These are phyloP conservation scores for Thelaira solivaga DNA, from an alignment of 2,888 invertebrate species.

Conservation along the genomic window DNA sequence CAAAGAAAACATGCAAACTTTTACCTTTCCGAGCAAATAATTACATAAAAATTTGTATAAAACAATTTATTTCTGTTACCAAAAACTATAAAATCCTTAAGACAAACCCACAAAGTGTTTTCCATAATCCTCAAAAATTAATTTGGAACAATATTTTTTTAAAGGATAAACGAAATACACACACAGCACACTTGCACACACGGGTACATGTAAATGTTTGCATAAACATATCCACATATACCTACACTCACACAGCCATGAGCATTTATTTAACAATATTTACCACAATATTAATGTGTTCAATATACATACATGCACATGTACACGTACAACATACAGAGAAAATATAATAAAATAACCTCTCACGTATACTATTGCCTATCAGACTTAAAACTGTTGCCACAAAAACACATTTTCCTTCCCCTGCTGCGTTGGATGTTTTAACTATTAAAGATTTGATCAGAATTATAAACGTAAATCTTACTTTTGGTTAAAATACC, in stretches of 20 bases:
- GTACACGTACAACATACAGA: not conserved
- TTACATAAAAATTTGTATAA: not conserved
- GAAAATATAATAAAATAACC: not conserved
- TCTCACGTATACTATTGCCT: slow-evolving; percentile 2
- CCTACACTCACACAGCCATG: too few relatives aligned
- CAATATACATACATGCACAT: slow-evolving; percentile 44
- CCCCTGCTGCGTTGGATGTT: too few relatives aligned
- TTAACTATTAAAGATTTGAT: slow-evolving; percentile 13
- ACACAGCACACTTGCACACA: too few relatives aligned
- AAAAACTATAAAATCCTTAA: slow-evolving; percentile 18
- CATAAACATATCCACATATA: slow-evolving; percentile 48
- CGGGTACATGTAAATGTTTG: slow-evolving; percentile 20
- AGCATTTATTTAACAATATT: slow-evolving; percentile 42
- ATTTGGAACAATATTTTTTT: slow-evolving; percentile 57
- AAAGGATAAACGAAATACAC: slow-evolving; percentile 53
- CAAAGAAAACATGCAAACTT: not conserved
- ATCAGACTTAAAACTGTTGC: not conserved
- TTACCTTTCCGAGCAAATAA: not conserved
- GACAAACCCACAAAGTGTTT: slow-evolving; percentile 38
- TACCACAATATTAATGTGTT: slow-evolving; percentile 25
- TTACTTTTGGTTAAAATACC: slow-evolving; percentile 43
- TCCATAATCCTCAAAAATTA: slow-evolving; percentile 57
- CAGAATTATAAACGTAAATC: slow-evolving; percentile 41
- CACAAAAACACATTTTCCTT: too few relatives aligned
- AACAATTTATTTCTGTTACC: slow-evolving; percentile 7